These are phyloP conservation scores for Otolemur garnettii DNA, from an alignment of 2,113 vertebrate species.

Conservation along the genomic window DNA sequence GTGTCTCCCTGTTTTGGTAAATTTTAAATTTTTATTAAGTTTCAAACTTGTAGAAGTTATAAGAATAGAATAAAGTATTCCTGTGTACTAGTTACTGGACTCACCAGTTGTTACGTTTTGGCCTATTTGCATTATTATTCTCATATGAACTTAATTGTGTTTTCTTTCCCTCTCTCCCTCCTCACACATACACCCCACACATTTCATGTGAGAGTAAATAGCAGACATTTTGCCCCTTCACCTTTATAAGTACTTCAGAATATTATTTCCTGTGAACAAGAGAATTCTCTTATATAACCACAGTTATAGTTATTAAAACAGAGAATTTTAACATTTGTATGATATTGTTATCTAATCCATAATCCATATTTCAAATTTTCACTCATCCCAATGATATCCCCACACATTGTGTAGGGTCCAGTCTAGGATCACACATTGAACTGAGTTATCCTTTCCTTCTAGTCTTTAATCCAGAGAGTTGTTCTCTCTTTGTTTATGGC, in stretches of 20 bases:
- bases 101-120: constrained; percentile 24
- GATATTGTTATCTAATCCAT: background rate
- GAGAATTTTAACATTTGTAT: background rate
- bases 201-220: background rate
- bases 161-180: background rate
- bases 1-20: too few relatives aligned
- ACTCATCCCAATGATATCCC: background rate
- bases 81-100: background rate
- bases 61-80: constrained; percentile 20
- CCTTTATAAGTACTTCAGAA: background rate
- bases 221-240: background rate
- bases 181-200: background rate
- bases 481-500: background rate
- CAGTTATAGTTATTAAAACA: background rate
- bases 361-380: background rate
- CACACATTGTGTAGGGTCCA: background rate
- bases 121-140: background rate
- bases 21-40: background rate
- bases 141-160: background rate
- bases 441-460: background rate
- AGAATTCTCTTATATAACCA: background rate
- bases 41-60: background rate
- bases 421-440: background rate
- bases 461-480: constrained; percentile 17
- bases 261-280: constrained; percentile 26